A percentile compares a stretch with the other conserved stretches of the same genome.
These are phyloP conservation scores for Nothura maculosa DNA, from an alignment of 2,797 vertebrate genomes.

Conservation along the genomic window DNA sequence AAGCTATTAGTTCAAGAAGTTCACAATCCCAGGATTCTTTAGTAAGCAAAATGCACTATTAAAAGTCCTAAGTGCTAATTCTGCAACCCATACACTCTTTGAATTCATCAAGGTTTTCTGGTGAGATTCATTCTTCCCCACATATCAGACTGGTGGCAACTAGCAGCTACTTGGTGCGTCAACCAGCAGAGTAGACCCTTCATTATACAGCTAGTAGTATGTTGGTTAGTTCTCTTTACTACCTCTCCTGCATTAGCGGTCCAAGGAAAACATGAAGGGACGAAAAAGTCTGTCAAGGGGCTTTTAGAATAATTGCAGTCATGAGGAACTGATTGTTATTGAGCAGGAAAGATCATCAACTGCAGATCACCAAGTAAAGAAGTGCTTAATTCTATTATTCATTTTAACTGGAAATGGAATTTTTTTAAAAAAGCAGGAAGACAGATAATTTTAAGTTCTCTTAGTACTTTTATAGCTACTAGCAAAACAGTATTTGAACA, in stretches of 20 bases:
- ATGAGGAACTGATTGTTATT: not conserved
- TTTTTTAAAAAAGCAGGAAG: not conserved
- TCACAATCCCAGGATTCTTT: slow-evolving; percentile 36
- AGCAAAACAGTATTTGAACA: not conserved
- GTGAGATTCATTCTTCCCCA: not conserved
- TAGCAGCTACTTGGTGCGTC: not conserved
- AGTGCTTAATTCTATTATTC: not conserved
- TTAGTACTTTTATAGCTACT: not conserved
- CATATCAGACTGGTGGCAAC: not conserved
- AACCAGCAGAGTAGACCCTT: not conserved
- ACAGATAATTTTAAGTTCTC: not conserved
- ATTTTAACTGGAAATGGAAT: not conserved
- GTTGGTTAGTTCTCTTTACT: not conserved
- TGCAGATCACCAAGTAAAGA: not conserved
- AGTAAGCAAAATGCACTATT: slow-evolving; percentile 54
- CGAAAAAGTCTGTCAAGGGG: not conserved
- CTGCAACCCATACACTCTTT: not conserved
- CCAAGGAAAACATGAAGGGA: not conserved
- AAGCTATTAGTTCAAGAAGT: slow-evolving; percentile 48
- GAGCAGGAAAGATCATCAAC: not conserved
- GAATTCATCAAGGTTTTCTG: not conserved
- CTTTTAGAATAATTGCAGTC: not conserved
- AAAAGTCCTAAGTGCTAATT: slow-evolving; percentile 27
- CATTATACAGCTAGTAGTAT: not conserved
- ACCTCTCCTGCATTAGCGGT: not conserved